A percentile compares a stretch with the other conserved stretches of the same genome.
phyloP scores from a whole-genome alignment of 1,140 invertebrate species.

The Orchestia grillus region DNA sequence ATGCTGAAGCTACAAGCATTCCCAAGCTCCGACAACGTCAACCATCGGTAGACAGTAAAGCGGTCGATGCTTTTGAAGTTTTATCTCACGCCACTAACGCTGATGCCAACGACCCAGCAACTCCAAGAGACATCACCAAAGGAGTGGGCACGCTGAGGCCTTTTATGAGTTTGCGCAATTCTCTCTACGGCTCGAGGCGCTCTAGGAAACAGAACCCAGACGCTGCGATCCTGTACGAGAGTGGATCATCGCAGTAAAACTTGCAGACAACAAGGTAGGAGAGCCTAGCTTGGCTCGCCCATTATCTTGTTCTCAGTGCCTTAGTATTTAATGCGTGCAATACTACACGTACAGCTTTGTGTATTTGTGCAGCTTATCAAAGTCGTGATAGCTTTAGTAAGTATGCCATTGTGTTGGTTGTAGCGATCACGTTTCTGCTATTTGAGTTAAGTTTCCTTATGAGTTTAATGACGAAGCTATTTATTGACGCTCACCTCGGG shows the following conservation, averaged over 20 bases:
- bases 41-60: background rate
- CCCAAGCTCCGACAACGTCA: background rate
- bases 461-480: no score
- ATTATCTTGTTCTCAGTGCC: background rate
- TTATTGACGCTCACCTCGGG: no score
- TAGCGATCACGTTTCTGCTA: background rate
- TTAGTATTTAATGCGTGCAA: background rate
- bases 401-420: background rate
- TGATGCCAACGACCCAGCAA: background rate
- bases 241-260: background rate
- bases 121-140: conserved; percentile 4
- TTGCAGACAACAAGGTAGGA: background rate
- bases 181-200: background rate
- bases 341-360: no score
- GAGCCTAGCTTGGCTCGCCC: background rate
- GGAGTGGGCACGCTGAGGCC: conserved; percentile 12
- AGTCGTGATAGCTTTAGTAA: background rate
- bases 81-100: background rate
- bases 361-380: background rate
- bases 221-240: background rate
- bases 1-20: background rate
- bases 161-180: background rate
- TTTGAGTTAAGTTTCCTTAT: no score
- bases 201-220: background rate
- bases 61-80: background rate